Evolutionary conservation across 2,888 invertebrate species (phyloP), one percentile per base, ranked within the genome.

Genomic region (Nycteola revayana): DNA sequence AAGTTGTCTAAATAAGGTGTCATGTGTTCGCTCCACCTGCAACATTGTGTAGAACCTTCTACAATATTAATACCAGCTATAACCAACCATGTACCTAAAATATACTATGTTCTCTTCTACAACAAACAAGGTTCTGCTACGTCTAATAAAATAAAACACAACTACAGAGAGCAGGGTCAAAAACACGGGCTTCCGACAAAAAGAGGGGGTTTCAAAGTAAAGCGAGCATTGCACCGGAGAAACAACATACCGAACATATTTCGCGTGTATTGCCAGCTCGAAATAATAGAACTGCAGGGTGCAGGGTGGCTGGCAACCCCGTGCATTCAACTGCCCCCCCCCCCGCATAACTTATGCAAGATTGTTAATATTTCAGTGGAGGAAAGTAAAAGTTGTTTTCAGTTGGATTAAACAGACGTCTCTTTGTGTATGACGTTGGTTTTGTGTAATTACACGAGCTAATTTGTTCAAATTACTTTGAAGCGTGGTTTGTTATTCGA

Each of bases 281-380:
- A 49, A 59, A 60, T 64, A 66, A 60, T 55, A 59, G 55, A 53
- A 54, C 48, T 55, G 57, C 55, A 41, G 39, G 57, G 24, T 33
- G 54, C 17, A 45, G 20, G 41, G 36, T 29, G 7, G 25, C 20
- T 30, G 6, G 30, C 32, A 46, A n/a, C 59, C 58, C 52, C 62
- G 69, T 76, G 75, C 76, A 77, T 78, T 78, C 76, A 79, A 75
- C 77, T 69, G 56, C 55, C 35, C 55, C 49, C 41, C 37, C 54
- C 43, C 36, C 45, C 55, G 65, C 69, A 66, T 75, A 75, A 76
- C 74, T 84, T 82, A 84, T 85, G 85, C 81, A 85, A 81, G 76
- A 74, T 79, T 70, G 78, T 82, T 82, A 84, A 85, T 82, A 84
- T 83, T 85, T 82, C 72, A 83, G 60, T 50, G 42, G 55, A 69